Base-by-base conservation (phyloP, 2,888 invertebrate genomes). In the Desoria tigrina region DNA sequence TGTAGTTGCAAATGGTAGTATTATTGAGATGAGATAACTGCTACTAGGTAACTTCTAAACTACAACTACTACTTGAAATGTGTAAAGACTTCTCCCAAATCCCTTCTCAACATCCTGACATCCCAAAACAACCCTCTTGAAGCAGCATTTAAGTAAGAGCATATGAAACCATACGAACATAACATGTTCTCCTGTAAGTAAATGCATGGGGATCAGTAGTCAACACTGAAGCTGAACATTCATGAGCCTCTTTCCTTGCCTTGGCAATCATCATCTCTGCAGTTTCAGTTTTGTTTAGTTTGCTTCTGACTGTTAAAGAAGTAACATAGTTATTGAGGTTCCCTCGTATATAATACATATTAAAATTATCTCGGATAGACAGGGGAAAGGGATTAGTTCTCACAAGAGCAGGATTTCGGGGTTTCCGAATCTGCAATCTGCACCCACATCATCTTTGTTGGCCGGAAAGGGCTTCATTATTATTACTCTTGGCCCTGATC, bases 301-400 rank as follows among this genome's bases (percentile, higher is more conserved):
- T 42, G 57, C 57, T 57, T 21, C 28, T 42, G 57, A 57, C 18
- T 27, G 57, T 57, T 42, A 42, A 9, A 57, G 57, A 57, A 57
- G 57, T n/a, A 57, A 57, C 42, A 57, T 42, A 18, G 21, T 18
- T 9, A 39, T n/a, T n/a, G 39, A 39, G 16, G 16, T 16, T 39
- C 16, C 9, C 39, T 39, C 16, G 9, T 16, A 39, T 39, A 11
- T 9, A 39, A 39, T 11, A 39, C 39, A 16, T 39, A 16, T 39
- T 39, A 39, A 39, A 39, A 39, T 39, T 16, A 16, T 39, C 9
- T 39, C 9, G 9, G 39, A 39, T 39, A 11, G 16, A 11, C 16
- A 16, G 16, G 39, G 39, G 39, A 39, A 11, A 16, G 16, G 16
- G 39, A 11, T 39, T 16, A 39, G 39, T 39, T 9, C 9, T 39